phyloP scores from a whole-genome alignment of 1,140 invertebrate genomes.

The Daktulosphaira vitifoliae region DNA sequence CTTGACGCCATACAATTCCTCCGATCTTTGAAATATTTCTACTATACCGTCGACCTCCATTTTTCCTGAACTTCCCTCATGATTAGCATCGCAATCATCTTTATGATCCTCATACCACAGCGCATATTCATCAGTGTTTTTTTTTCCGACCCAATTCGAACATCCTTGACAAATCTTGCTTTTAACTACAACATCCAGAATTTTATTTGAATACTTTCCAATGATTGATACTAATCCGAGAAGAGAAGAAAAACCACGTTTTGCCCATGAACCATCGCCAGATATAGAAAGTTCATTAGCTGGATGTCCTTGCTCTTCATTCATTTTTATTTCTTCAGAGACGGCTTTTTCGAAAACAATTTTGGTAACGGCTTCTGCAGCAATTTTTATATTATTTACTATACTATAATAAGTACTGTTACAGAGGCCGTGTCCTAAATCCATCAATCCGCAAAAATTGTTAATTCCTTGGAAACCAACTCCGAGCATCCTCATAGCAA shows the following conservation, averaged over 20 bases:
- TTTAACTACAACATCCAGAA: constrained; percentile 34
- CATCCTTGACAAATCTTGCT: constrained; percentile 35
- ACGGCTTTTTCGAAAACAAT: too few species aligned
- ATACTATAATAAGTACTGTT: too few species aligned
- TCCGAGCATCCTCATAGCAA: too few species aligned
- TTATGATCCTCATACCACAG: not conserved
- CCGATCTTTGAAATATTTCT: constrained; percentile 37
- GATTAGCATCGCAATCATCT: constrained; percentile 36
- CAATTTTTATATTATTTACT: too few species aligned
- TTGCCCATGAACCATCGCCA: constrained; percentile 37
- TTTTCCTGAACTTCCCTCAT: constrained; percentile 36
- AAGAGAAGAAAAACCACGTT: constrained; percentile 34
- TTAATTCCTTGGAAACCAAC: too few species aligned
- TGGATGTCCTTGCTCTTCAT: not conserved
- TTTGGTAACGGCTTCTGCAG: too few species aligned
- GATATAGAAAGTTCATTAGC: constrained; percentile 30
- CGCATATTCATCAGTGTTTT: not conserved
- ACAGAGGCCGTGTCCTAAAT: too few species aligned
- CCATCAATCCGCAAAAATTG: too few species aligned
- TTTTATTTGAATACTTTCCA: constrained; percentile 33
- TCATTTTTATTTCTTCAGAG: too few species aligned
- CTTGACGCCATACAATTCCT: constrained; percentile 30
- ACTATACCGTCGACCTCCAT: constrained; percentile 37
- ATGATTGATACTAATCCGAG: constrained; percentile 34
- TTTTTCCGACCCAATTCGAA: not conserved